phyloP scores from a whole-genome alignment of 1,140 invertebrate genomes.

The Ylistrum balloti region DNA sequence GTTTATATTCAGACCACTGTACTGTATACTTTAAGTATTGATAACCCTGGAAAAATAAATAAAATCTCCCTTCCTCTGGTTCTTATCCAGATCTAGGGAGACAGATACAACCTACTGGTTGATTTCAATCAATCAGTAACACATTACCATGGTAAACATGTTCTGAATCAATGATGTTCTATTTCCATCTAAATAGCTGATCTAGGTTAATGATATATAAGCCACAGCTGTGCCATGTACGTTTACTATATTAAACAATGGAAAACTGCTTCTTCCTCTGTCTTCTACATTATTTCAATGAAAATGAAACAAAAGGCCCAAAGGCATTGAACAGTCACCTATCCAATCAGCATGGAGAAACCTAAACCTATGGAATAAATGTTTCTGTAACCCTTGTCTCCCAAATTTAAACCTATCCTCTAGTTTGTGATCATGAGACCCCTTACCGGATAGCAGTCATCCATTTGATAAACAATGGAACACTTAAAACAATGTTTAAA shows the following conservation, averaged over 20 bases:
- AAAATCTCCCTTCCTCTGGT: background rate
- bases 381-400: no score
- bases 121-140: background rate
- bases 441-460: no score
- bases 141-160: background rate
- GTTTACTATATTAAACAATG: background rate
- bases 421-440: no score
- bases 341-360: no score
- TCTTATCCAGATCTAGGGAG: background rate
- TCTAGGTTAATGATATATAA: background rate
- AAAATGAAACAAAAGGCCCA: no score
- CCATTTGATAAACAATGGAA: no score
- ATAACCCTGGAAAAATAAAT: constrained; percentile 2
- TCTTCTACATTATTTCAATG: no score
- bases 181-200: constrained; percentile 4
- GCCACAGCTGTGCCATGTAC: background rate
- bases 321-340: no score
- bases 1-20: background rate
- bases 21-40: background rate
- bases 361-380: no score
- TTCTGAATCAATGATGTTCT: background rate
- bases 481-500: no score
- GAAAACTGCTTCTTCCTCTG: no score
- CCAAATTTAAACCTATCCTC: no score
- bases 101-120: background rate